Base-by-base conservation (phyloP, 2,888 invertebrate genomes). In the Spatulosminthurus flaviceps region DNA sequence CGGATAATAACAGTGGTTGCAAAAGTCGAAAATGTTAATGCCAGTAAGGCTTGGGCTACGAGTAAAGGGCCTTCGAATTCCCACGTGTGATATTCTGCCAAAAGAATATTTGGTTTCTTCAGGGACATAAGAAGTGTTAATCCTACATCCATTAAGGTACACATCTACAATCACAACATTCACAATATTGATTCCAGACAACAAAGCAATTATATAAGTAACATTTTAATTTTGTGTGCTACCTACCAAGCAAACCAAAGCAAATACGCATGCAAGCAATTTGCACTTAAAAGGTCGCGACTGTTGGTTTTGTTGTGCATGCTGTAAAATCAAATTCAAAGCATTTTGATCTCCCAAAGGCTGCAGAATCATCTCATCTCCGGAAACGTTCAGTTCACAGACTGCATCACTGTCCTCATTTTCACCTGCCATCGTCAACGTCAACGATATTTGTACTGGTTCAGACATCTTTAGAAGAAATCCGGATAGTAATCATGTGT, bases 181-280 rank as follows among this genome's bases (percentile, higher is more conserved):
- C 11, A 22, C 1, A 19, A 19, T 64, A 22, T 22, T 64, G 24
- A 22, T 24, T 24, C 4, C 64, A 64, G 13, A 22, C 11, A 13
- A 41, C 13, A 13, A n/a, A 64, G 24, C 16, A 64, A 19, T 11
- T 26, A 9, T 64, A 22, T 24, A 2, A 9, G 2, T 64, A 24
- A 60, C 24, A 64, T 64, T 22, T 64, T 64, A n/a, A n/a, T n/a
- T n/a, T n/a, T n/a, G n/a, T n/a, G n/a, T n/a, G n/a, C n/a, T n/a
- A n/a, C n/a, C n/a, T 75, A 75, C 75, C 75, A 60, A 64, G 24
- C 75, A 75, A 34, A 75, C 11, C 0, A 41, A n/a, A 11, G 75
- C 61, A 75, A 75, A 64, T 28, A 41, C 4, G n/a, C 61, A 75
- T 0, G 28, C 41, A 16, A 75, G 13, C 19, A 75, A 24, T 34